phyloP scores from a whole-genome alignment of 2,888 invertebrate genomes.

The Osedax fenrisi region DNA sequence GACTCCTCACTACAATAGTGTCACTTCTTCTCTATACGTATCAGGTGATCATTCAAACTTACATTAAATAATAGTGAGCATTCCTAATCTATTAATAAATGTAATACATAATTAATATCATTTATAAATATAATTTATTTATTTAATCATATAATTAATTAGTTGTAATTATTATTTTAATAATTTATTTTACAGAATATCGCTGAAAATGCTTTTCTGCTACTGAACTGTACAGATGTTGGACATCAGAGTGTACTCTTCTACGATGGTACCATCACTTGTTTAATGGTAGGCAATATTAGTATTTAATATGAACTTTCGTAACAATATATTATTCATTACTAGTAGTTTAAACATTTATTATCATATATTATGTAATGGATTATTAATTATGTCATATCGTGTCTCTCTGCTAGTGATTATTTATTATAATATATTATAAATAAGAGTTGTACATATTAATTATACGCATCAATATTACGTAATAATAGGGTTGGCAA shows the following conservation, averaged over 20 bases:
- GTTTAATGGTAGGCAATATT: conserved; percentile 8
- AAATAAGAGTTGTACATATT: no score
- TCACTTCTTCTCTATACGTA: conserved; percentile 30
- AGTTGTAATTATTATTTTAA: neutral
- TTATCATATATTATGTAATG: no score
- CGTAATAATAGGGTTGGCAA: conserved; percentile 32
- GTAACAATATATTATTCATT: no score
- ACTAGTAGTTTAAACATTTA: no score
- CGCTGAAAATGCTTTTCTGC: conserved; percentile 22
- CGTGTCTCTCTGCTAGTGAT: no score
- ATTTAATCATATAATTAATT: neutral
- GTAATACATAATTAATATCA: no score
- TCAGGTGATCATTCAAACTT: neutral
- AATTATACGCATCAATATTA: no score
- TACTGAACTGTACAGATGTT: conserved; percentile 29
- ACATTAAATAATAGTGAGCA: neutral
- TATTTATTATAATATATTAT: no score
- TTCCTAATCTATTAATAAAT: no score
- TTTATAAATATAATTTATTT: no score
- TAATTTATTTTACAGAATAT: conserved; percentile 17
- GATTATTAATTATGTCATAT: no score
- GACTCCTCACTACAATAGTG: conserved; percentile 21
- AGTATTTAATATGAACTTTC: no score
- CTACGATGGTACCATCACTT: conserved; percentile 30
- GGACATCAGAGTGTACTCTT: conserved; percentile 26